Base-by-base conservation (phyloP, 1,140 invertebrate genomes). In the Drosophila kurseongensis region DNA sequence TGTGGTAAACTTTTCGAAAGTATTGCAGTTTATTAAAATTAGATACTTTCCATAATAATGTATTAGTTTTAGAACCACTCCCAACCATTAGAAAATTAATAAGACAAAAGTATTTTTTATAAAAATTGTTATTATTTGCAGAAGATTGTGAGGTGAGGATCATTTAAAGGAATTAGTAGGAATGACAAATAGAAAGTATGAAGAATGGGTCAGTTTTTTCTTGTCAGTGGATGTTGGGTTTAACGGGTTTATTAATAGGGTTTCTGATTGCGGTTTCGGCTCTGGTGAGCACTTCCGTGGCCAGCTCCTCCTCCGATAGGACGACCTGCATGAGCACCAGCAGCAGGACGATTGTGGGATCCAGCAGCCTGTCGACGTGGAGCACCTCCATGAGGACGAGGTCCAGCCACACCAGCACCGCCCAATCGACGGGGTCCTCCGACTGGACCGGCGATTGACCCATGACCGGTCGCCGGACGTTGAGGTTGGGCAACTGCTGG, bases 381-480 rank as follows among this genome's bases (percentile, higher is more conserved):
- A 8, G n/a, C n/a, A 35, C 32, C 36, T 8, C 65, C 51, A 58
- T 66, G 45, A 29, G 65, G 7, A 48, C 52, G 65, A 12, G 68
- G 18, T 9, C 65, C 23, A 4, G 29, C 36, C 10, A 16, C 16
- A 10, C 23, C 12, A 3, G 44, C 56, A 41, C 36, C 67, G 10
- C 51, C 29, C 27, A 56, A 14, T 27, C 42, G 44, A 6, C 65
- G 45, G 2, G 36, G 9, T 5, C 60, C 38, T 6, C 29, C 60
- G 14, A 27, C 36, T 35, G 67, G 18, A 6, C 29, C 38, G 7
- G 29, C 10, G 12, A n/a, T 5, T 5, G 57, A 14, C 9, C 67
- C 65, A 16, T 69, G 38, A 3, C 50, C 29, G 3, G 18, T 14
- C 3, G 9, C 18, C 1, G 51, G 35, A 10, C 67, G 67, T 12